Conservation (phyloP, 2,888 invertebrate species). For the Hemaris fuciformis region DNA sequence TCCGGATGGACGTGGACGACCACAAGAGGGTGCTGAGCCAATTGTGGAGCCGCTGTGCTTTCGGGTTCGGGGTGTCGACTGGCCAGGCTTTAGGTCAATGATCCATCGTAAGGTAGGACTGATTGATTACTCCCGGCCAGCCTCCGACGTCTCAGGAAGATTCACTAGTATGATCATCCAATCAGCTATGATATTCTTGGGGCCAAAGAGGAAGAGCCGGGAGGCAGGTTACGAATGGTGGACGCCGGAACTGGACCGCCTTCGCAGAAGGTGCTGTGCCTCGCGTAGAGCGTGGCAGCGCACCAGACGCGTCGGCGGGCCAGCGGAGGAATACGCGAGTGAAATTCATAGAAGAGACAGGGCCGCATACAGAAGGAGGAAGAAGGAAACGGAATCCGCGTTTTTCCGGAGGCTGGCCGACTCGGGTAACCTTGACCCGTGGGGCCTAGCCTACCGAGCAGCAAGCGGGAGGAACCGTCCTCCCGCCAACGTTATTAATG, state of each 20-base stretch:
- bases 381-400: background rate
- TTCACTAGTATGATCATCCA: too few species aligned
- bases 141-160: too few species aligned
- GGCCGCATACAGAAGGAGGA: background rate
- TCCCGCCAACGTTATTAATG: constrained; percentile 22
- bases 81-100: too few species aligned
- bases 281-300: constrained; percentile 14
- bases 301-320: background rate
- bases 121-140: too few species aligned
- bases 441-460: constrained; percentile 28
- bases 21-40: background rate
- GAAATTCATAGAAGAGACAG: background rate
- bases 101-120: too few species aligned
- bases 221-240: constrained; percentile 20
- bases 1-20: constrained; percentile 37
- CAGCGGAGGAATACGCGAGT: too few species aligned
- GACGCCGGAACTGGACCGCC: constrained; percentile 9
- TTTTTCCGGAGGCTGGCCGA: constrained; percentile 13
- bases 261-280: background rate
- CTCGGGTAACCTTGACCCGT: constrained; percentile 23
- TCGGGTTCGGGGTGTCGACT: too few species aligned
- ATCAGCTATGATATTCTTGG: too few species aligned
- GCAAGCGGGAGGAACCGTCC: constrained; percentile 26
- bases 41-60: background rate
- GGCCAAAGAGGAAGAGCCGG: too few species aligned